These are phyloP conservation scores for Limonius californicus DNA, from an alignment of 1,140 invertebrate species.

Conservation along the genomic window DNA sequence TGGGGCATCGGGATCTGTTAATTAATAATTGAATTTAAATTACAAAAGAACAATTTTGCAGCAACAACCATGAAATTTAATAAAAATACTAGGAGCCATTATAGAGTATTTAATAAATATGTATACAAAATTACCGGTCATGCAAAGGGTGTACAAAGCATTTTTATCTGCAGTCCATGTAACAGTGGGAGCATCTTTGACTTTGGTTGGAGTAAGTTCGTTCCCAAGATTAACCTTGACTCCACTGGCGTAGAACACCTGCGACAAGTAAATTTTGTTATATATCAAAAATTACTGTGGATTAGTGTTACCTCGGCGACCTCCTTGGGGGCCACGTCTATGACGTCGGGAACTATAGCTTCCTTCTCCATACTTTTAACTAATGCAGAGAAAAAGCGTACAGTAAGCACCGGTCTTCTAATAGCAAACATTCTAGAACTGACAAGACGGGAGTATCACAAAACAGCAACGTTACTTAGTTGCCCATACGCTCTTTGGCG, in stretches of 20 bases:
- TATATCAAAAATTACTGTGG: no score
- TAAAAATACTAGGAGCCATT: no score
- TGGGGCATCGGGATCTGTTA: slow-evolving; percentile 80
- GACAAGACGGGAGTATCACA: no score
- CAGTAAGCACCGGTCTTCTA: slow-evolving; percentile 13
- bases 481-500: no score
- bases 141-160: slow-evolving; percentile 69
- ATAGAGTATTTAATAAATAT: no score
- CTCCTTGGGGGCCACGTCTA: slow-evolving; percentile 44
- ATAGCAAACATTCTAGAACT: not conserved
- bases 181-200: slow-evolving; percentile 62
- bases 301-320: slow-evolving; percentile 30
- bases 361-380: slow-evolving; percentile 47
- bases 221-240: slow-evolving; percentile 60
- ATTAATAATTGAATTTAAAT: not conserved
- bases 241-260: slow-evolving; percentile 54
- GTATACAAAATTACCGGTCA: slow-evolving; percentile 51
- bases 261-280: no score
- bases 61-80: not conserved
- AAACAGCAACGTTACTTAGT: no score
- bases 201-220: slow-evolving; percentile 57
- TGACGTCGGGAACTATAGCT: slow-evolving; percentile 50
- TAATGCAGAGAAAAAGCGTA: slow-evolving; percentile 18
- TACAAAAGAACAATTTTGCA: slow-evolving; percentile 30
- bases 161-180: slow-evolving; percentile 58